phyloP scores from a whole-genome alignment of 1,140 invertebrate species.

The Drosophila albomicans region DNA sequence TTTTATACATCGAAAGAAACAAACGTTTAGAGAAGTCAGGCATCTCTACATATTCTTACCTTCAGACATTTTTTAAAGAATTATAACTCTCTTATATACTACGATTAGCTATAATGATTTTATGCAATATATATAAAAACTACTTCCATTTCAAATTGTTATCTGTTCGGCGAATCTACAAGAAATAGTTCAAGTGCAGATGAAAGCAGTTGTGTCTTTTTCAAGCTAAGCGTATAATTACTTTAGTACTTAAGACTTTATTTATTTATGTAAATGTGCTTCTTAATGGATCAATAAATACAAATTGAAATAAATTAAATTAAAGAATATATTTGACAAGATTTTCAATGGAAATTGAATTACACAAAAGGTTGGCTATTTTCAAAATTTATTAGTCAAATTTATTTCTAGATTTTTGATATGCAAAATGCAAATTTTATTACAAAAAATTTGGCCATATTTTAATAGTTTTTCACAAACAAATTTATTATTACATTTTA shows the following conservation, averaged over 20 bases:
- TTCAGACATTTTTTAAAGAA: not conserved
- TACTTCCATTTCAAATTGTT: not conserved
- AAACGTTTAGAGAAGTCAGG: not conserved
- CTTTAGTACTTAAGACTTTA: slow-evolving; percentile 38
- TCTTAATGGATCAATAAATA: slow-evolving; percentile 54
- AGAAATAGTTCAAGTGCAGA: not conserved
- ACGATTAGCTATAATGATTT: not conserved
- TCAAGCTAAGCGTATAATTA: slow-evolving; percentile 16
- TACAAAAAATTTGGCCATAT: no score
- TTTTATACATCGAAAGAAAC: not conserved
- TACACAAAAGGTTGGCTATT: no score
- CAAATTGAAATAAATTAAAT: slow-evolving; percentile 13
- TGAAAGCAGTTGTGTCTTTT: slow-evolving; percentile 1
- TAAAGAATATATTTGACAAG: slow-evolving; percentile 8
- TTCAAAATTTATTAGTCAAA: no score
- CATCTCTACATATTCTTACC: not conserved
- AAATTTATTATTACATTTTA: no score
- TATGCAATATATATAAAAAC: slow-evolving; percentile 20
- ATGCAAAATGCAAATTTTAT: no score
- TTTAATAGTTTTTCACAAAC: no score
- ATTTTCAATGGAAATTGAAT: no score
- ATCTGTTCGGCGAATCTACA: not conserved
- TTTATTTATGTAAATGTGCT: slow-evolving; percentile 61
- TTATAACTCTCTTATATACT: not conserved
- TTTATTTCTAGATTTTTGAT: no score